Conservation (phyloP, 1,140 invertebrate genomes). For the Sitobion miscanthi region DNA sequence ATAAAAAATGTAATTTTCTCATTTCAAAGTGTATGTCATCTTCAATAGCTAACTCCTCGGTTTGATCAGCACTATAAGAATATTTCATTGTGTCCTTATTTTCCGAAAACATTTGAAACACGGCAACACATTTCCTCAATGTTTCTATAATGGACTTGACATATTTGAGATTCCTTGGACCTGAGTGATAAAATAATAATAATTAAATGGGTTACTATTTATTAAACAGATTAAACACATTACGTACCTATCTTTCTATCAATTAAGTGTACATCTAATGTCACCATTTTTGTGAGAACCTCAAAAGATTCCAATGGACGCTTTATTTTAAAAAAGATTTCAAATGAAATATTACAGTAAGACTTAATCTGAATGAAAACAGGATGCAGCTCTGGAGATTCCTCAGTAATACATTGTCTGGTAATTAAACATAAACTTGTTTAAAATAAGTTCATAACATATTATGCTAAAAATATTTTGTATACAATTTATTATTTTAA, state of each 20-base stretch:
- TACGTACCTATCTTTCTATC: not conserved
- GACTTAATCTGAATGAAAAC: not conserved
- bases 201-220: not conserved
- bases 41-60: not conserved
- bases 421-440: not conserved
- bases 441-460: not conserved
- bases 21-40: not conserved
- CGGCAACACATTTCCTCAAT: not conserved
- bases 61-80: not conserved
- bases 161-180: not conserved
- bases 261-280: not conserved
- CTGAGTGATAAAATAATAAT: not conserved
- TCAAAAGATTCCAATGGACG: not conserved
- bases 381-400: not conserved
- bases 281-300: not conserved
- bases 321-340: not conserved
- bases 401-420: not conserved
- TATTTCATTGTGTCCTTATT: not conserved
- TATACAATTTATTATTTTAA: not conserved
- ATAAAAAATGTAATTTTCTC: conserved; percentile 7
- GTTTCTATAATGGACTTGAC: not conserved
- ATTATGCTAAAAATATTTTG: not conserved
- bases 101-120: conserved; percentile 11
- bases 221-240: not conserved
- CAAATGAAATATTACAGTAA: conserved; percentile 9